Percentiles rank a stretch among this genome's conserved stretches.
These are phyloP conservation scores for Ardeotis arabs DNA, from an alignment of 2,113 vertebrate species.

Conservation along the genomic window DNA sequence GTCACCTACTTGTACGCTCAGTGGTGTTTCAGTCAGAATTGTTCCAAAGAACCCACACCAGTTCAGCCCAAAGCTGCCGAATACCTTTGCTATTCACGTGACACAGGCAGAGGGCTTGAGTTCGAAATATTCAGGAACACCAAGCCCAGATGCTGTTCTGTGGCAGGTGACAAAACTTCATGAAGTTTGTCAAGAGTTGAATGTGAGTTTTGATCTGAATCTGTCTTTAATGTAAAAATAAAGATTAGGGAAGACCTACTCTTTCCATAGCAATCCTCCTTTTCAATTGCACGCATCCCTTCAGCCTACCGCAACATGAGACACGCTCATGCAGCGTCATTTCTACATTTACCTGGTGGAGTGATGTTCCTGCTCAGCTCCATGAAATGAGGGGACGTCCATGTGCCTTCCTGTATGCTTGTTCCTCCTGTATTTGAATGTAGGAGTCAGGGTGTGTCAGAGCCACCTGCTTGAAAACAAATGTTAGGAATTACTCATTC, in stretches of 20 bases:
- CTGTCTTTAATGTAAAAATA: background rate
- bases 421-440: background rate
- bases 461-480: conserved; percentile 17
- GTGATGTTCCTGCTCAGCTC: background rate
- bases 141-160: background rate
- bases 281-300: rapidly evolving
- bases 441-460: background rate
- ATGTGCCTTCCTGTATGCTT: background rate
- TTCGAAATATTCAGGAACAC: background rate
- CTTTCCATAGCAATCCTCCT: background rate
- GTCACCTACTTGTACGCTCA: background rate
- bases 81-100: too few relatives aligned
- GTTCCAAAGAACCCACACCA: background rate
- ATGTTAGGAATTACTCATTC: background rate
- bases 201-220: background rate
- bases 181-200: background rate
- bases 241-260: background rate
- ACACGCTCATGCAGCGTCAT: background rate
- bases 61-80: background rate
- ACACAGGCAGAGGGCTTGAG: background rate
- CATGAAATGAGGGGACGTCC: background rate
- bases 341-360: background rate
- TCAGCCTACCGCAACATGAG: background rate
- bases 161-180: background rate
- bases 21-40: background rate